A percentile compares a stretch with the other conserved stretches of the same genome.
Conservation (phyloP, 1,140 invertebrate species). For the Pseudomyrmex pallidus region DNA sequence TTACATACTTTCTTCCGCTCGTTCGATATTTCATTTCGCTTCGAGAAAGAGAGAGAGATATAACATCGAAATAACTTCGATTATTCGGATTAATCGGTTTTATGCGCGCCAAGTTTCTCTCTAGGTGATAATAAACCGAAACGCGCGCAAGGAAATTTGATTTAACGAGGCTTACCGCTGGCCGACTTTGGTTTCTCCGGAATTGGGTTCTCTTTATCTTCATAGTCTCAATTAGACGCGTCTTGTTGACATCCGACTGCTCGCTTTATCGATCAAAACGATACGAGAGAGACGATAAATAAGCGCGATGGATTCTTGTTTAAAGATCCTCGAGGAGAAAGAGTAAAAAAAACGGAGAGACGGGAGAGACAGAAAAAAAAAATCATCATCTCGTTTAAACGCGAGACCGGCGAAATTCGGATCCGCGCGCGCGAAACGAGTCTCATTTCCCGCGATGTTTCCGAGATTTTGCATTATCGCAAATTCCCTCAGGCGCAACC, state of each 20-base stretch:
- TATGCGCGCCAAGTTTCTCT: background rate
- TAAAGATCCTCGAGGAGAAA: background rate
- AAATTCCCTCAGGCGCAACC: constrained; percentile 14
- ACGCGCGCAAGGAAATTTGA: background rate
- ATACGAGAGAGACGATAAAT: constrained; percentile 36
- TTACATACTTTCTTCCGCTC: background rate
- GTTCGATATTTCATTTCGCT: too few relatives aligned
- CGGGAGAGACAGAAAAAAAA: too few relatives aligned
- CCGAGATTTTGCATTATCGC: constrained; percentile 31
- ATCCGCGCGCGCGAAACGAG: background rate
- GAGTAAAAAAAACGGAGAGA: background rate
- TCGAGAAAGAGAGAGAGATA: too few relatives aligned
- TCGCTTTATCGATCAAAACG: constrained; percentile 32
- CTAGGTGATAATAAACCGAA: background rate
- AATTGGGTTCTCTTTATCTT: constrained; percentile 22
- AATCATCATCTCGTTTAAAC: background rate
- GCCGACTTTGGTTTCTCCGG: background rate
- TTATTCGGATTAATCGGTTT: too few relatives aligned
- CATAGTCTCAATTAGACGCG: background rate
- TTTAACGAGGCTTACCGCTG: background rate
- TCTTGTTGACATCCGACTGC: constrained; percentile 8
- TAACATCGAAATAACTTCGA: too few relatives aligned
- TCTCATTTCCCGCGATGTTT: constrained; percentile 22
- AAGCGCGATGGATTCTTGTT: constrained; percentile 31
- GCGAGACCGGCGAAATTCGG: background rate